These are phyloP conservation scores for Anoplopoma fimbria DNA, from an alignment of 2,113 vertebrate species.

Conservation along the genomic window DNA sequence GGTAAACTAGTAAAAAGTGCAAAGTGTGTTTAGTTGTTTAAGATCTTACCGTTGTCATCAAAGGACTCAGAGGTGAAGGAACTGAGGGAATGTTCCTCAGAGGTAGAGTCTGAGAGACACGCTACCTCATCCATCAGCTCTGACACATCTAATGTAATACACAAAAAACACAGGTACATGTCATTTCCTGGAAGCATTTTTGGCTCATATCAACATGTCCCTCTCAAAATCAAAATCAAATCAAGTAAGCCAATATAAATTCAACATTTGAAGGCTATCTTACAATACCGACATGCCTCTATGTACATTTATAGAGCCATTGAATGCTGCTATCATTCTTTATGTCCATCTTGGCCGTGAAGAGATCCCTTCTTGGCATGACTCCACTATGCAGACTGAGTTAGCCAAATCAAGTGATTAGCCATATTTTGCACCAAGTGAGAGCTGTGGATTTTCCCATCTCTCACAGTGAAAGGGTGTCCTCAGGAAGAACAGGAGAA, in stretches of 20 bases:
- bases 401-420: not conserved
- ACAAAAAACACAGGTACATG: constrained; percentile 3
- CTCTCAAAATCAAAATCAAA: not conserved
- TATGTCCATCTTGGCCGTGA: not conserved
- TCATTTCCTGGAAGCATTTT: not conserved
- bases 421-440: not conserved
- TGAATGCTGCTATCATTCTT: not conserved
- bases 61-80: constrained; percentile 95
- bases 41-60: constrained; percentile 93
- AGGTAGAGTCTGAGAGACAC: constrained; percentile 91
- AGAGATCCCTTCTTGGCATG: not conserved
- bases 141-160: constrained; percentile 78
- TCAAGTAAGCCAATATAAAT: not conserved
- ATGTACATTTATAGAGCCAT: not conserved
- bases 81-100: constrained; percentile 91
- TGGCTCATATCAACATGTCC: not conserved
- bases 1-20: not conserved
- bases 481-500: not conserved
- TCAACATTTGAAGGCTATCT: not conserved
- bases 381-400: not conserved
- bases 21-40: not conserved
- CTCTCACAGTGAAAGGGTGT: not conserved
- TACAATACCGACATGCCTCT: not conserved
- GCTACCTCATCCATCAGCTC: constrained; percentile 87
- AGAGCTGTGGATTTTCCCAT: not conserved